Evolutionary conservation across 2,113 vertebrate species (phyloP).

Genomic region (Phyllostomus hastatus): DNA sequence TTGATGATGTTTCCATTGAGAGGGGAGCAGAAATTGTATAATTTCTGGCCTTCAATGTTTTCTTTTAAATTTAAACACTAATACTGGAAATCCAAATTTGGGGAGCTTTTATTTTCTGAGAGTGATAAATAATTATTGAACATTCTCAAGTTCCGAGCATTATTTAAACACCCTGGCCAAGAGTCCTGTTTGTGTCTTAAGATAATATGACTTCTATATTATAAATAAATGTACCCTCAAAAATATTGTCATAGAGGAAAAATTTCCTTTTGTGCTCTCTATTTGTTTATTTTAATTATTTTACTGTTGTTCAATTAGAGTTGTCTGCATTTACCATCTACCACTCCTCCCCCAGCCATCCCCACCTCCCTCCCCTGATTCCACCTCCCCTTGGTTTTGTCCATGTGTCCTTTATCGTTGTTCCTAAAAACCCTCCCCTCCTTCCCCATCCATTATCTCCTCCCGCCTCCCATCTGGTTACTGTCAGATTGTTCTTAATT

Average conservation of each 20-base stretch:
- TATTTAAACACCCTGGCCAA: background rate
- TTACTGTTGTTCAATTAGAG: too few relatives aligned
- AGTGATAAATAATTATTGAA: background rate
- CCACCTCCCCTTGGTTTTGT: too few relatives aligned
- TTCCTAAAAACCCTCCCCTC: too few relatives aligned
- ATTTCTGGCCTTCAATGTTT: background rate
- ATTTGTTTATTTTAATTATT: too few relatives aligned
- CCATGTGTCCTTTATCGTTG: too few relatives aligned
- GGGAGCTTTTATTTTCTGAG: background rate
- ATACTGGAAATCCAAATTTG: background rate
- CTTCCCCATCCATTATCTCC: too few relatives aligned
- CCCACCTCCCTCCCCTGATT: too few relatives aligned
- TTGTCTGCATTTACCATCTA: too few relatives aligned
- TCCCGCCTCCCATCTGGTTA: too few relatives aligned
- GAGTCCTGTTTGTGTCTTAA: background rate
- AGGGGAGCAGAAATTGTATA: background rate
- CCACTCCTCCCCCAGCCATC: too few relatives aligned
- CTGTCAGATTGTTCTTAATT: too few relatives aligned
- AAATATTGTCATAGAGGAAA: background rate
- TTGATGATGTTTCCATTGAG: background rate
- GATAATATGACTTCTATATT: background rate
- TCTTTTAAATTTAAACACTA: background rate
- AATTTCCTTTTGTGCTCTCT: background rate
- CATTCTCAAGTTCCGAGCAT: background rate
- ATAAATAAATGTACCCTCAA: background rate